Evolutionary conservation across 2,797 vertebrate species (phyloP).

Genomic region (Lagodon rhomboides): DNA sequence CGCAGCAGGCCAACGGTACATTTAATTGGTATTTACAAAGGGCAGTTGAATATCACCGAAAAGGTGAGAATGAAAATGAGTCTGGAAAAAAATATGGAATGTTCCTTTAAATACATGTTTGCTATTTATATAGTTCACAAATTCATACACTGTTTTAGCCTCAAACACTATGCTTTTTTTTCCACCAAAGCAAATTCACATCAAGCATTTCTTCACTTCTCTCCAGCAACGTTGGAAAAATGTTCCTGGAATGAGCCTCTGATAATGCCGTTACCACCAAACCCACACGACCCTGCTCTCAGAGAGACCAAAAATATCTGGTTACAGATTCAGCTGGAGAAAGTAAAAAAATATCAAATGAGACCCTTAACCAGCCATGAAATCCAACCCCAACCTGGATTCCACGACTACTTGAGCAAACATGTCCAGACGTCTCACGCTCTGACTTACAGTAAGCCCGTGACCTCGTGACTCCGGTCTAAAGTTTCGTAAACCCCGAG

Average conservation of each 20-base stretch:
- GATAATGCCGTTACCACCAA: neutral
- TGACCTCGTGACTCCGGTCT: conserved; percentile 42
- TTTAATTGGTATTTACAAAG: neutral
- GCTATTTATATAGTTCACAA: neutral
- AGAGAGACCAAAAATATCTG: conserved; percentile 15
- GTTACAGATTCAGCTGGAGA: conserved; percentile 14
- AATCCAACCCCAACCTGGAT: conserved; percentile 25
- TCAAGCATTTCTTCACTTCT: neutral
- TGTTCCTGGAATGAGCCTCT: neutral
- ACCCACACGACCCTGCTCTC: neutral
- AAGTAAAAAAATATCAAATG: conserved; percentile 19
- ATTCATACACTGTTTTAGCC: neutral
- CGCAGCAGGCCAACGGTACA: neutral
- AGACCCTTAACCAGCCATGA: conserved; percentile 26
- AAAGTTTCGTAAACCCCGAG: conserved; percentile 38
- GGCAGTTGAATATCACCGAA: neutral
- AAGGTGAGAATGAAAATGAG: neutral
- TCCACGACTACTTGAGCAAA: conserved; percentile 36
- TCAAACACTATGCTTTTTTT: neutral
- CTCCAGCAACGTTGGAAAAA: neutral
- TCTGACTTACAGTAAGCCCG: conserved; percentile 19
- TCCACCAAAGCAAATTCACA: neutral
- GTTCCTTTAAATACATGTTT: neutral
- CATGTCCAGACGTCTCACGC: conserved; percentile 27
- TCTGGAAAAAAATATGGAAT: neutral